Base-by-base conservation (phyloP, 2,888 invertebrate species). In the Petrophora chlorosata region DNA sequence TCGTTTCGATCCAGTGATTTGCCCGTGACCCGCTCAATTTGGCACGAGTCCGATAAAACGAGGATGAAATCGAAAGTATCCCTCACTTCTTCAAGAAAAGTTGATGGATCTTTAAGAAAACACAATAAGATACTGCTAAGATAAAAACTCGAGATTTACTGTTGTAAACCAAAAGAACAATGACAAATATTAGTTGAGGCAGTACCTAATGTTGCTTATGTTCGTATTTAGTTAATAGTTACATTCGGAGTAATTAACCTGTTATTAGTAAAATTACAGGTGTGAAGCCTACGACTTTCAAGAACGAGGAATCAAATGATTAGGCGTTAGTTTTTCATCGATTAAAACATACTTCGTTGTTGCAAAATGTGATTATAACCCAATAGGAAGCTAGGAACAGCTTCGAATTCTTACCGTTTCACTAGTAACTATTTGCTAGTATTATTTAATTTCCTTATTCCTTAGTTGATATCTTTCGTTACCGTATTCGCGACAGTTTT, bases 1-100 rank as follows among this genome's bases (percentile, higher is more conserved):
- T 71, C 59, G 66, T 70, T 76, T 73, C 71, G 73, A 76, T 71
- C 59, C 73, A 78, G 72, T 73, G 66, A 67, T 58, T 65, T 38
- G 55, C 59, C 69, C 73, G 73, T 77, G 76, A 76, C 73, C 68
- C 56, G 67, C 58, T 54, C 62, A 63, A 76, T 73, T 75, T 62
- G 63, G 56, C 66, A 70, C 65, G 68, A 70, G 65, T 44, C 56
- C 42, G 61, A 66, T 59, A 67, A 76, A 72, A 77, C 53, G 36
- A 53, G 42, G 44, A 53, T 45, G 67, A 76, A 70, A 76, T 59
- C 55, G 71, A 75, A 74, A 76, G 72, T 67, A 23, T n/a, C n/a
- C n/a, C n/a, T n/a, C n/a, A n/a, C n/a, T n/a, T n/a, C n/a, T n/a
- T n/a, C n/a, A n/a, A n/a, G n/a, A n/a, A n/a, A n/a, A n/a, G n/a